Evolutionary conservation across 2,797 vertebrate species (phyloP).

Genomic region (Galagoides demidoff): DNA sequence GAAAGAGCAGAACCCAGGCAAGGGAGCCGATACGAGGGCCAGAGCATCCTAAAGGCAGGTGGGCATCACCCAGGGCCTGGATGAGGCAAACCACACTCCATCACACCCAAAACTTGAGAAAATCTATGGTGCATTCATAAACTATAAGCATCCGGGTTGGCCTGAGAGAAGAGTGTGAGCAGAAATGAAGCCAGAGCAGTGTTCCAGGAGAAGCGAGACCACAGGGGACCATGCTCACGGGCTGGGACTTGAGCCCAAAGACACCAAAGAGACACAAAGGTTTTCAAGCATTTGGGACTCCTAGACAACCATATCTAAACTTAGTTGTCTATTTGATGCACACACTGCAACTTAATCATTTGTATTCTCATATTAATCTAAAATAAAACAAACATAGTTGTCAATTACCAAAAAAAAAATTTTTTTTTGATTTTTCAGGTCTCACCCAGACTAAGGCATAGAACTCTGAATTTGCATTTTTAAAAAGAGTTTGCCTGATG

Average conservation of each 20-base stretch:
- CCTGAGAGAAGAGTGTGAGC: not conserved
- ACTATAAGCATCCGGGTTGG: not conserved
- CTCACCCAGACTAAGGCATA: not conserved
- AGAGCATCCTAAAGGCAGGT: not conserved
- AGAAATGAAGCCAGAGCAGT: not conserved
- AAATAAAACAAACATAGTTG: not conserved
- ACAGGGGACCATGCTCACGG: not conserved
- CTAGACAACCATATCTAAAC: not conserved
- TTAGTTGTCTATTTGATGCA: not conserved
- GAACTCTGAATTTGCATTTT: not conserved
- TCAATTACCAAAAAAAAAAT: not conserved
- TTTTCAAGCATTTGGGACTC: not conserved
- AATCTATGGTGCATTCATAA: not conserved
- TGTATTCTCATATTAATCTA: too few relatives aligned
- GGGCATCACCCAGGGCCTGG: not conserved
- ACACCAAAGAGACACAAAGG: not conserved
- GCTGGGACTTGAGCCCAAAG: conserved; percentile 1
- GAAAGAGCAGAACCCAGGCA: not conserved
- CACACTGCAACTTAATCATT: too few relatives aligned
- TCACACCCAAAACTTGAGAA: not conserved
- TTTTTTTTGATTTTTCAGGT: conserved; percentile 17
- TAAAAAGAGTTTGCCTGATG: not conserved
- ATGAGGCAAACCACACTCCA: not conserved
- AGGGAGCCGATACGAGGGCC: not conserved
- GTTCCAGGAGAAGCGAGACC: not conserved